Percentiles rank a stretch among this genome's conserved stretches.
Evolutionary conservation across 2,888 invertebrate genomes (phyloP).

Genomic region (Acleris cristana): DNA sequence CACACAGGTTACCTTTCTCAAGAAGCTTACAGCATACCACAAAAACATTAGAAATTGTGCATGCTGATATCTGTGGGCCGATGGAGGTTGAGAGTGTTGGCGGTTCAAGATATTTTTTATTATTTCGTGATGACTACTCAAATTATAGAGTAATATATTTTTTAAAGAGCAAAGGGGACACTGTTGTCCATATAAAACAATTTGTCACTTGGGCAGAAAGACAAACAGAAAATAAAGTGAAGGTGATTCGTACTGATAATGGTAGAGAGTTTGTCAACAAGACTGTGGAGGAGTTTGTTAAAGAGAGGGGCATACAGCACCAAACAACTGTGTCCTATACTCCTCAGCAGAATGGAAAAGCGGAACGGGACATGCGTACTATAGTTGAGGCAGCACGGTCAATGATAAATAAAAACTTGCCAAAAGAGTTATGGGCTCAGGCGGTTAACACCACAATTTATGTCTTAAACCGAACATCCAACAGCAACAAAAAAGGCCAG

Average conservation of each 20-base stretch:
- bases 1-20: slow-evolving; percentile 4
- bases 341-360: slow-evolving; percentile 1
- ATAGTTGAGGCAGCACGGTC: slow-evolving; percentile 2
- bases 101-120: slow-evolving; percentile 33
- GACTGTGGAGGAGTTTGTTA: background rate
- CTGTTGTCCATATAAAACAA: background rate
- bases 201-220: background rate
- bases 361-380: slow-evolving; percentile 3
- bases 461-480: background rate
- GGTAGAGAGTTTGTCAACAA: background rate
- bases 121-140: slow-evolving; percentile 34
- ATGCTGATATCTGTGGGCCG: slow-evolving; percentile 27
- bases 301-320: background rate
- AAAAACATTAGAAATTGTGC: background rate
- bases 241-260: background rate
- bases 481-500: background rate
- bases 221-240: background rate
- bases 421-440: background rate
- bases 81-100: slow-evolving; percentile 31
- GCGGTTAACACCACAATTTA: background rate
- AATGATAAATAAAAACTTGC: background rate
- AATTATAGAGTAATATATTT: slow-evolving; percentile 17
- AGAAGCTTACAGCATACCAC: background rate
- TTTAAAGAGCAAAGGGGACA: background rate
- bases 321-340: background rate